Base-by-base conservation (phyloP, 2,113 vertebrate genomes). In the Myotis yumanensis region DNA sequence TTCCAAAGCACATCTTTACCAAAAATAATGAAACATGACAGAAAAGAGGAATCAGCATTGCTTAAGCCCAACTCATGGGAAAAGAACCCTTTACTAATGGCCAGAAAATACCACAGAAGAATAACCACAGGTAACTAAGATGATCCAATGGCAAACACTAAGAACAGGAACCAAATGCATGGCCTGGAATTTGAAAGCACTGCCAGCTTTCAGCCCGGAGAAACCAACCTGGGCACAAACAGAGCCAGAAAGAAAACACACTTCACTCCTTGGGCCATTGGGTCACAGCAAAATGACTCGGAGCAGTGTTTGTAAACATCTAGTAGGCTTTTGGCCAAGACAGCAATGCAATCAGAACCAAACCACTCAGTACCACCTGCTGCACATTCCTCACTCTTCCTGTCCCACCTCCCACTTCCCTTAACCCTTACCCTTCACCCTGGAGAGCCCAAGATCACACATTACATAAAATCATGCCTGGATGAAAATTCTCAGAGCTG, bases 291-390 rank as follows among this genome's bases (percentile, higher is more conserved):
- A 66, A 83, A 57, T 11, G 69, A 87, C 62, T 80, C 15, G n/a
- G 71, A 9, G 72, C 73, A 48, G 88, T 90, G 85, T 80, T 93
- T 59, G 88, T 93, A 96, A 97, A 95, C 69, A 94, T 22, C 43
- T 52, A 46, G 6, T 54, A 37, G 54, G 35, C 93, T 85, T 77
- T 85, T 90, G 84, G 76, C 79, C 48, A 51, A 59, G 22, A 85
- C 25, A 88, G 83, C 54, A 86, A 89, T 91, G 81, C 37, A 57
- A 91, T 66, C 43, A 86, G 51, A 93, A 51, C 66, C 76, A 43
- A 57, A 75, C 69, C 52, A 64, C 35, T 95, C 87, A 59, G 48
- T 35, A 88, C 90, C 96, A 95, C 96, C 88, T 95, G 96, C 79
- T 92, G 75, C 62, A 92, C 90, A 95, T 93, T 96, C 86, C 68